Percentiles rank a stretch among this genome's conserved stretches.
Evolutionary conservation across 2,797 vertebrate genomes (phyloP).

Genomic region (Ciconia nigra): DNA sequence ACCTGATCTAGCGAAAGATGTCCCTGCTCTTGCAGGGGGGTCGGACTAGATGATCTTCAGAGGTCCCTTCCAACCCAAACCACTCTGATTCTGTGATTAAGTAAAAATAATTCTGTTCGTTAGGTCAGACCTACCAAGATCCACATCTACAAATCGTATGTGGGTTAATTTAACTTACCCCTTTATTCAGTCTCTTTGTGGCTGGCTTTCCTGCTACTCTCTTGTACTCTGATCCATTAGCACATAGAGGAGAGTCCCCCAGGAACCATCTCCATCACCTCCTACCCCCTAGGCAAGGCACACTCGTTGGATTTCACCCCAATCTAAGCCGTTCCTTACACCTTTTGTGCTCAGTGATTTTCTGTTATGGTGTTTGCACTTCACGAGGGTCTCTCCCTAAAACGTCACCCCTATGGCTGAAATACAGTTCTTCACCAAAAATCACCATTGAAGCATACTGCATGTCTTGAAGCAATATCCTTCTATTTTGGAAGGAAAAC

Average conservation of each 20-base stretch:
- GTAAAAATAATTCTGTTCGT: neutral
- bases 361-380: neutral
- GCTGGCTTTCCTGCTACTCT: neutral
- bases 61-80: neutral
- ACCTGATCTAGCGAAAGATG: no score
- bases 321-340: accelerated
- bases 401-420: neutral
- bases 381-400: neutral
- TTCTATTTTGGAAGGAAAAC: neutral
- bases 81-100: neutral
- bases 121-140: neutral
- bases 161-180: accelerated
- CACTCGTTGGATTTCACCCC: accelerated
- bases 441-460: neutral
- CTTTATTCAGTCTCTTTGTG: neutral
- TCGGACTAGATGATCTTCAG: neutral
- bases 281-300: neutral
- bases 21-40: neutral
- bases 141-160: accelerated
- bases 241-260: neutral
- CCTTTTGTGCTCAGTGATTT: neutral
- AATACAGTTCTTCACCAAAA: neutral
- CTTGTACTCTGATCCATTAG: neutral
- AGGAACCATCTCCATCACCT: neutral
- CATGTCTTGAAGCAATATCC: neutral